Evolutionary conservation across 2,888 invertebrate species (phyloP), one percentile per base, ranked within the genome.

Genomic region (Pterobdella sp.): DNA sequence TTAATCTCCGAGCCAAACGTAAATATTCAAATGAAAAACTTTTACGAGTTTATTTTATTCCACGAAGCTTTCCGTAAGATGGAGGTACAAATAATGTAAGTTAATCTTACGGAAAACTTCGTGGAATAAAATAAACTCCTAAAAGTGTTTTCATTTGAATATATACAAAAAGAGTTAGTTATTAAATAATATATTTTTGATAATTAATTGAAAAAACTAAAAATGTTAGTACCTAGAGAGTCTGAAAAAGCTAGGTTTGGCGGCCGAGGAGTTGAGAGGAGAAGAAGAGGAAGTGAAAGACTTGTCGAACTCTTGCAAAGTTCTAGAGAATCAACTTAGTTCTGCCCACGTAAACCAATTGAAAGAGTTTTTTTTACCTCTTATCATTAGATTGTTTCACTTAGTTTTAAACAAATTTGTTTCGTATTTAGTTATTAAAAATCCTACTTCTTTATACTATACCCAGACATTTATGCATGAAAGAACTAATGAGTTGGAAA

Each of bases 201-300:
- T n/a, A n/a, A n/a, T n/a, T n/a, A n/a, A n/a, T n/a, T n/a, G n/a
- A n/a, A n/a, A n/a, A n/a, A n/a, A n/a, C n/a, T n/a, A n/a, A n/a
- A n/a, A n/a, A n/a, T 1, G 1, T 29, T 22, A 71, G 71, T 71
- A 71, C 35, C 10, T 71, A 35, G 52, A 56, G n/a, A 71, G 56
- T 35, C 63, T 49, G 71, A 71, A 60, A n/a, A 1, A 71, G 36
- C 35, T 3, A 32, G 60, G 71, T n/a, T 31, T 71, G 35, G 22
- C 63, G 36, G 63, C 56, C 52, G 18, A 63, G 37, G 63, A 71
- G 60, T 32, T 71, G 36, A 71, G 63, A 63, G 71, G 63, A 34
- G 71, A 32, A 29, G 63, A 71, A 18, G 71, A 71, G 32, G 71
- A 71, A 37, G 22, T 71, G 34, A 31, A 26, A 3, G 71, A 71